phyloP scores from a whole-genome alignment of 2,113 vertebrate species.

The Formicarius rufipectus region DNA sequence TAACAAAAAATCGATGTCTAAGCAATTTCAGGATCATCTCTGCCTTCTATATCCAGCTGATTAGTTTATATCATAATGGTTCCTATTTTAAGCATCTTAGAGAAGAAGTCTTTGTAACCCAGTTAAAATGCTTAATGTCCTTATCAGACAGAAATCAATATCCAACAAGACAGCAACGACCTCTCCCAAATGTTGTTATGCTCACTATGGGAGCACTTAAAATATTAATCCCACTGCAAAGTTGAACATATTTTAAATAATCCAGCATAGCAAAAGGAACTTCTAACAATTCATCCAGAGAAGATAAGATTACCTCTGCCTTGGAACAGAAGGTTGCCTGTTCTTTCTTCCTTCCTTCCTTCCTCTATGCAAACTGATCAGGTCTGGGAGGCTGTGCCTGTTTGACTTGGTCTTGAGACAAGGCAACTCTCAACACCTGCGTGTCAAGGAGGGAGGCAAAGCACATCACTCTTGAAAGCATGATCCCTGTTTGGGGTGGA shows the following conservation, averaged over 20 bases:
- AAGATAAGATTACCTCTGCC: not conserved
- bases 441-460: not conserved
- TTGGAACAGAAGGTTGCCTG: not conserved
- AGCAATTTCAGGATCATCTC: conserved; percentile 37
- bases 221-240: not conserved
- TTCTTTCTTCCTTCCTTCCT: not conserved
- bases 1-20: conserved; percentile 20
- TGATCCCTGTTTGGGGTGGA: not conserved
- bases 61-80: conserved; percentile 24
- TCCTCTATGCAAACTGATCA: not conserved
- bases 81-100: conserved; percentile 34
- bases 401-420: not conserved
- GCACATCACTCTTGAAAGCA: not conserved
- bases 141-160: not conserved
- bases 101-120: not conserved
- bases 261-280: not conserved
- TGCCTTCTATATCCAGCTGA: conserved; percentile 31
- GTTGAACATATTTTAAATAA: not conserved
- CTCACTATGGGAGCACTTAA: not conserved
- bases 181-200: not conserved
- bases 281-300: not conserved
- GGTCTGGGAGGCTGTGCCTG: not conserved
- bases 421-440: not conserved
- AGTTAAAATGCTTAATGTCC: not conserved
- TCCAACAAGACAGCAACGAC: not conserved